These are phyloP conservation scores for Phoronis australis DNA, from an alignment of 2,888 invertebrate genomes.

Conservation along the genomic window DNA sequence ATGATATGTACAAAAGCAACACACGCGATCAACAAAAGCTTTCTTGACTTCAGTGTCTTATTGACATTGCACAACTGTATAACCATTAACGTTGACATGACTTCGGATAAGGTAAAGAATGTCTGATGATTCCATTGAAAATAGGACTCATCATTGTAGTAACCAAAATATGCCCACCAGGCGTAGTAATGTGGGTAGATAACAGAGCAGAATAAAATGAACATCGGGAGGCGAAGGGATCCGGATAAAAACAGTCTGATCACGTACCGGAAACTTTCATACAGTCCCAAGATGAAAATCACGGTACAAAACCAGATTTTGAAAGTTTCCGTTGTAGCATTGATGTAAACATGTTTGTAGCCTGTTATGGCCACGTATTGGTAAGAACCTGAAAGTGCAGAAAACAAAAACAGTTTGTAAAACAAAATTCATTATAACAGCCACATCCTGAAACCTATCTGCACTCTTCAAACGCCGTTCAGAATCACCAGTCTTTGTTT, in stretches of 20 bases:
- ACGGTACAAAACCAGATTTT: slow-evolving; percentile 16
- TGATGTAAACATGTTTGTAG: slow-evolving; percentile 23
- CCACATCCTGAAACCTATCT: too few relatives aligned
- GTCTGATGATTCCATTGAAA: slow-evolving; percentile 17
- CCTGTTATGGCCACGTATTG: too few relatives aligned
- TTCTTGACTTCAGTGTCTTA: slow-evolving; percentile 43
- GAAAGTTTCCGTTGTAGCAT: slow-evolving; percentile 13
- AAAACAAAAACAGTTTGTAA: too few relatives aligned
- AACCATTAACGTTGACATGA: slow-evolving; percentile 12
- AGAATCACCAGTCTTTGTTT: too few relatives aligned
- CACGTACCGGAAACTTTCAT: too few relatives aligned
- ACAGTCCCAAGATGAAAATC: too few relatives aligned
- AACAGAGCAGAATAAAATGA: slow-evolving; percentile 7
- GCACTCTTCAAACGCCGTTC: too few relatives aligned
- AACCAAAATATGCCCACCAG: slow-evolving; percentile 23
- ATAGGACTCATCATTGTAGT: slow-evolving; percentile 20
- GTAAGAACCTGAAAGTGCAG: too few relatives aligned
- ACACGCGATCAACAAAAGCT: slow-evolving; percentile 9
- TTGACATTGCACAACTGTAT: slow-evolving; percentile 6
- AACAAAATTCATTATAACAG: too few relatives aligned
- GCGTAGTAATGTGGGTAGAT: slow-evolving; percentile 22
- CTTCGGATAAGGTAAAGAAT: slow-evolving; percentile 17
- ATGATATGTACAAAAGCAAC: slow-evolving; percentile 16
- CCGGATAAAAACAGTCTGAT: background rate
- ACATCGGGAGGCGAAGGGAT: slow-evolving; percentile 6